Conservation (phyloP, 1,140 invertebrate genomes). For the Ganaspis sp. region DNA sequence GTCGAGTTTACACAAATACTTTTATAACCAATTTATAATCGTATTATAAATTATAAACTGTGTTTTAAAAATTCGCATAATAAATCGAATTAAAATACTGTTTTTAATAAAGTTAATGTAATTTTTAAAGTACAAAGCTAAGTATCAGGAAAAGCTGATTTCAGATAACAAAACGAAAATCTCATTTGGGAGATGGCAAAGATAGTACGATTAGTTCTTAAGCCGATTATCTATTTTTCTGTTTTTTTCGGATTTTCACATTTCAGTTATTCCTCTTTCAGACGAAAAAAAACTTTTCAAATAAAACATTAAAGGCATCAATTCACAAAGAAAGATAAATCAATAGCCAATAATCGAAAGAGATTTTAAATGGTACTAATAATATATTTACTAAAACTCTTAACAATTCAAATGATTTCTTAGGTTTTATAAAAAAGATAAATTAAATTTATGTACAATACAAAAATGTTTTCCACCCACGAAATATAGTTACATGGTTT, state of each 20-base stretch:
- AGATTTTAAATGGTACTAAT: not conserved
- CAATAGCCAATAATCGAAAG: not conserved
- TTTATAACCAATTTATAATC: too few relatives aligned
- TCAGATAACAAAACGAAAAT: not conserved
- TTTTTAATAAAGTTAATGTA: not conserved
- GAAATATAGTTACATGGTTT: too few relatives aligned
- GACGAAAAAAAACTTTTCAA: not conserved
- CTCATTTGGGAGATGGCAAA: not conserved
- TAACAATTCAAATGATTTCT: not conserved
- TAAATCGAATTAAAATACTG: too few relatives aligned
- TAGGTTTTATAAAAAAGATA: too few relatives aligned
- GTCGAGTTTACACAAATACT: too few relatives aligned
- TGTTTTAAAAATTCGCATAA: too few relatives aligned
- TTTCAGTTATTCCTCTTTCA: not conserved
- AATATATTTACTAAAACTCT: not conserved
- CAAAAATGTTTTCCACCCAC: too few relatives aligned
- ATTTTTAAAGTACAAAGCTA: not conserved
- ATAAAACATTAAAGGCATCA: not conserved
- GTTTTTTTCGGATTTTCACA: not conserved
- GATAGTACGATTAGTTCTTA: not conserved
- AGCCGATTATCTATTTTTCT: constrained; percentile 5
- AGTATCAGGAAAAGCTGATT: not conserved
- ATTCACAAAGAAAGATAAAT: not conserved
- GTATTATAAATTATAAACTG: too few relatives aligned
- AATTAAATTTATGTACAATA: too few relatives aligned